These are phyloP conservation scores for Acanthopagrus latus DNA, from an alignment of 2,797 vertebrate species.

Conservation along the genomic window DNA sequence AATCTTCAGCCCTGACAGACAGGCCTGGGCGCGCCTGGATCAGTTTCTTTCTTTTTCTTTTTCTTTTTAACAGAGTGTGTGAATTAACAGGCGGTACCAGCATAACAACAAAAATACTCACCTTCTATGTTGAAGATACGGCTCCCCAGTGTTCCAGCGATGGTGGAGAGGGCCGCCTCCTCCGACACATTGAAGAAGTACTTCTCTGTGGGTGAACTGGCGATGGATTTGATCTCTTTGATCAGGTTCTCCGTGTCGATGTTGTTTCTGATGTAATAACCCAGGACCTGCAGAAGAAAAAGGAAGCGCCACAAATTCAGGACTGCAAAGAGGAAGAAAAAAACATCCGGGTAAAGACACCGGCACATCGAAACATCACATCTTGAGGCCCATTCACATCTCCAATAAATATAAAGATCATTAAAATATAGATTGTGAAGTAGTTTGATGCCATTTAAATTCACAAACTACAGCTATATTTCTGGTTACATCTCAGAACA, in stretches of 20 bases:
- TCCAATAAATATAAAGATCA: not conserved
- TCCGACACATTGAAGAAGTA: slow-evolving; percentile 94
- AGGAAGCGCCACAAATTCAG: slow-evolving; percentile 7
- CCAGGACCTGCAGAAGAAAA: slow-evolving; percentile 74
- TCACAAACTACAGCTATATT: not conserved
- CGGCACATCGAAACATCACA: not conserved
- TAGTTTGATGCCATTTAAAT: not conserved
- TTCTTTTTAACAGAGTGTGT: not conserved
- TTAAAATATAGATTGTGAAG: not conserved
- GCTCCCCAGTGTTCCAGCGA: slow-evolving; percentile 92
- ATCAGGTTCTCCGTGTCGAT: slow-evolving; percentile 90
- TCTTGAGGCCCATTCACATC: not conserved
- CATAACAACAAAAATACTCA: slow-evolving; percentile 27
- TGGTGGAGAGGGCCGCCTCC: slow-evolving; percentile 91
- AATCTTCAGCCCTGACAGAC: slow-evolving; percentile 7
- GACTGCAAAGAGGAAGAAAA: not conserved
- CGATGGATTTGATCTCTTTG: slow-evolving; percentile 94
- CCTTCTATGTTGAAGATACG: slow-evolving; percentile 98
- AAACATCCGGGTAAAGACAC: not conserved
- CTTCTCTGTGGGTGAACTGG: slow-evolving; percentile 89
- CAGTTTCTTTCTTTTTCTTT: too few species aligned
- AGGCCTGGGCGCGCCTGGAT: slow-evolving; percentile 1
- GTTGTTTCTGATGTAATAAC: slow-evolving; percentile 82
- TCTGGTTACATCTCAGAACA: not conserved
- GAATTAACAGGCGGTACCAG: not conserved